Percentiles rank a stretch among this genome's conserved stretches.
phyloP scores from a whole-genome alignment of 2,888 invertebrate genomes.

The Alsophila aescularia region DNA sequence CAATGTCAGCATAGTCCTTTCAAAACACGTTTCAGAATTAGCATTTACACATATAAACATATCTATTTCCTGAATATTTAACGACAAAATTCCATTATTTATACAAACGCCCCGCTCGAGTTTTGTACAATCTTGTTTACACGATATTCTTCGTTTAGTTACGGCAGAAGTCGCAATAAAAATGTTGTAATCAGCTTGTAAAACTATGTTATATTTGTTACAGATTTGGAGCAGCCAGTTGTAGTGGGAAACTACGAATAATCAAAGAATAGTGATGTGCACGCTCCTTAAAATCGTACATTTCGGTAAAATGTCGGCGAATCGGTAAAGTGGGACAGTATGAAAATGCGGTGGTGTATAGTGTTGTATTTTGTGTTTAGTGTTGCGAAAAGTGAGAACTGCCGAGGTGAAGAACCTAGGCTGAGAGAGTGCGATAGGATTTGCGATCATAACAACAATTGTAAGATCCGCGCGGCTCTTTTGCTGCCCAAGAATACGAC shows the following conservation, averaged over 20 bases:
- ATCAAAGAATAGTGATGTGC: constrained; percentile 21
- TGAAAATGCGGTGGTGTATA: constrained; percentile 60
- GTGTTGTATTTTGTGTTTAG: constrained; percentile 48
- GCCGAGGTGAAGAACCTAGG: constrained; percentile 66
- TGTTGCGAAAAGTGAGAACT: constrained; percentile 57
- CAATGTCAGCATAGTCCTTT: background rate
- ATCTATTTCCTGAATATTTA: constrained; percentile 8
- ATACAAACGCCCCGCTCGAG: constrained; percentile 11
- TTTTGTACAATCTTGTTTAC: constrained; percentile 22
- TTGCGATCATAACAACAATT: constrained; percentile 76
- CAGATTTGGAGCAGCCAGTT: constrained; percentile 10
- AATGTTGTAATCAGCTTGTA: background rate
- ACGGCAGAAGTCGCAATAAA: background rate
- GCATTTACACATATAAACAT: constrained; percentile 5
- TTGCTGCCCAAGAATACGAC: constrained; percentile 85
- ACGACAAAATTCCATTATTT: constrained; percentile 9
- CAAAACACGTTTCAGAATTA: constrained; percentile 4
- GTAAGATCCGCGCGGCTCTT: constrained; percentile 87
- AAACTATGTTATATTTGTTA: constrained; percentile 10
- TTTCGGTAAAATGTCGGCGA: constrained; percentile 23
- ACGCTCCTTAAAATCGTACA: background rate
- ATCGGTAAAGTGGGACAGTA: constrained; percentile 33
- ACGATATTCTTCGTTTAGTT: constrained; percentile 14
- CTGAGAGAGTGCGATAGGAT: constrained; percentile 74
- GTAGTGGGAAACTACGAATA: background rate